Evolutionary conservation across 2,113 vertebrate species (phyloP).

Genomic region (Hypanus sabinus): DNA sequence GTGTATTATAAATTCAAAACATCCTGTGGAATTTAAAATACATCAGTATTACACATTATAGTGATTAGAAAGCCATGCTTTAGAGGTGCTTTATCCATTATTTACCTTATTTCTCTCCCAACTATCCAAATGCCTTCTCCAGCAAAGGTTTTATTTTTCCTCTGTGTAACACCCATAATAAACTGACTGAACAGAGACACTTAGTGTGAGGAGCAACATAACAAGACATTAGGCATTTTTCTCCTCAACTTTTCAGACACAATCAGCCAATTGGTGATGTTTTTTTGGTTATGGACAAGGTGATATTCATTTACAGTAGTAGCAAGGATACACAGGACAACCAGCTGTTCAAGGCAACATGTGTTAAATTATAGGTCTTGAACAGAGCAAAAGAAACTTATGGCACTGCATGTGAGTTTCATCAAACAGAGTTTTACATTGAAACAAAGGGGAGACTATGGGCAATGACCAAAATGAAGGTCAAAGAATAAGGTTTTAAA

Average conservation of each 20-base stretch:
- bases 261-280: not conserved
- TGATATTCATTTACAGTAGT: not conserved
- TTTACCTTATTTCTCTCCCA: constrained; percentile 12
- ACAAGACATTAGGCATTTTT: not conserved
- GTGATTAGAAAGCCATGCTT: not conserved
- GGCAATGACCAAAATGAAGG: no score
- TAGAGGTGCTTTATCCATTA: constrained; percentile 10
- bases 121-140: not conserved
- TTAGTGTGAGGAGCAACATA: not conserved
- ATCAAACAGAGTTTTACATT: no score
- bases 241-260: not conserved
- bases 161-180: not conserved
- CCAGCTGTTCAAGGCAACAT: not conserved
- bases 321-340: not conserved
- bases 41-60: not conserved
- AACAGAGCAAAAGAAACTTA: no score
- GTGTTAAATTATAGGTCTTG: no score
- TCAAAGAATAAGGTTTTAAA: no score
- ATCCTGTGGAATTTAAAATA: constrained; percentile 1
- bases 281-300: not conserved
- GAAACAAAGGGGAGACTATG: no score
- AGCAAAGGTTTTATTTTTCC: not conserved
- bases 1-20: constrained; percentile 40
- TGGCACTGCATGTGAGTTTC: no score
- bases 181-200: no score